A percentile compares a stretch with the other conserved stretches of the same genome.
These are phyloP conservation scores for Parapsyche elsis DNA, from an alignment of 1,140 invertebrate genomes.

Conservation along the genomic window DNA sequence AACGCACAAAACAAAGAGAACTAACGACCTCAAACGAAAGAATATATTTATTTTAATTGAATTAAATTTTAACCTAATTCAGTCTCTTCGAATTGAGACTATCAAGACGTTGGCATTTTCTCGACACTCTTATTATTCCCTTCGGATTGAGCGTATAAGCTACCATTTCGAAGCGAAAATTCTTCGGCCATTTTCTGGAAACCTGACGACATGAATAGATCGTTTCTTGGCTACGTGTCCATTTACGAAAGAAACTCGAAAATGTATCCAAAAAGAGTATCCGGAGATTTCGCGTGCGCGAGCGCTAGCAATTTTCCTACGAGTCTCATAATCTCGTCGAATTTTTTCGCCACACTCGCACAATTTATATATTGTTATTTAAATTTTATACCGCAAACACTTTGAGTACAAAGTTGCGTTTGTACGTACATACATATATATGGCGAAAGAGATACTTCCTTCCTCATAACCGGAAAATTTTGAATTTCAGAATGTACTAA, in stretches of 20 bases:
- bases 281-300: slow-evolving; percentile 21
- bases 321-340: too few relatives aligned
- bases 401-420: too few relatives aligned
- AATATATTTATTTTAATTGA: not conserved
- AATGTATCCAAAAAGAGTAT: slow-evolving; percentile 22
- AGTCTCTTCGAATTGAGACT: slow-evolving; percentile 17
- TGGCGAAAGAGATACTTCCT: not conserved
- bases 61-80: not conserved
- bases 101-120: not conserved
- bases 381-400: not conserved
- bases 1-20: too few relatives aligned
- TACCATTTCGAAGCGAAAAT: slow-evolving; percentile 33
- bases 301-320: not conserved
- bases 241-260: slow-evolving; percentile 22
- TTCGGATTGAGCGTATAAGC: slow-evolving; percentile 39
- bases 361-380: slow-evolving; percentile 1
- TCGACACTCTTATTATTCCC: slow-evolving; percentile 10
- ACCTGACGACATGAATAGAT: slow-evolving; percentile 40
- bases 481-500: not conserved
- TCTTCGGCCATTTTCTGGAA: slow-evolving; percentile 28
- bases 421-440: not conserved
- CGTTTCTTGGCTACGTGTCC: slow-evolving; percentile 41
- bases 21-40: too few relatives aligned
- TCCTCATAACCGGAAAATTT: not conserved
- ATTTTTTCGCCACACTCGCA: not conserved